These are phyloP conservation scores for Acridotheres tristis DNA, from an alignment of 2,797 vertebrate genomes.

Conservation along the genomic window DNA sequence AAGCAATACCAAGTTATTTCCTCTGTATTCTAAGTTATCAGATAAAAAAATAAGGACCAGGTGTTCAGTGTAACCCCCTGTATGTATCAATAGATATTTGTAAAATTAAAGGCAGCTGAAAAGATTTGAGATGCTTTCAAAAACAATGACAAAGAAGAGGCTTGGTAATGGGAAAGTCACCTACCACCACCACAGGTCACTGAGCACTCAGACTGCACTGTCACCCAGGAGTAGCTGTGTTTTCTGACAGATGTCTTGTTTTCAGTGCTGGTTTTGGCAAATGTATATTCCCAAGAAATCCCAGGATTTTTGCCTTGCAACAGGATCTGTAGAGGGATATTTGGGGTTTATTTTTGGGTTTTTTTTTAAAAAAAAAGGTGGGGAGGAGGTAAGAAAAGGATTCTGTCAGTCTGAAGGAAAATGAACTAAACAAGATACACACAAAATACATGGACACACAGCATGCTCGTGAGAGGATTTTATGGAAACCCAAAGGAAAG, in stretches of 20 bases:
- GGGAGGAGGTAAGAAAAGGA: neutral
- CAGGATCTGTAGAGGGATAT: conserved; percentile 80
- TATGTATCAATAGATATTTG: neutral
- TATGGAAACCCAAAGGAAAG: neutral
- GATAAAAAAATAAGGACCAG: neutral
- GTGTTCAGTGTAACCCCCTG: neutral
- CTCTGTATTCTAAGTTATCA: neutral
- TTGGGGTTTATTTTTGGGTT: neutral
- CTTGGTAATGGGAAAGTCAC: neutral
- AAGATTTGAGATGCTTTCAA: neutral
- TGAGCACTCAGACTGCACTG: conserved; percentile 88
- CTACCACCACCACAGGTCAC: conserved; percentile 84
- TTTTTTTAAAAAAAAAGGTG: neutral
- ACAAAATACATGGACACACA: neutral
- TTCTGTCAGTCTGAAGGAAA: neutral
- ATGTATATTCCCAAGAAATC: conserved; percentile 91
- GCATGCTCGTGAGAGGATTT: neutral
- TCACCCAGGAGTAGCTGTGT: conserved; percentile 86
- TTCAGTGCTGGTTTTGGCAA: conserved; percentile 78
- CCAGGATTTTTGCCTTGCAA: conserved; percentile 95
- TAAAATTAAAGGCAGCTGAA: neutral
- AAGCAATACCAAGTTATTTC: neutral
- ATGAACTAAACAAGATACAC: neutral
- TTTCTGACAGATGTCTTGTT: conserved; percentile 72
- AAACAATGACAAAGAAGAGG: neutral